Evolutionary conservation across 2,113 vertebrate genomes (phyloP).

Genomic region (Ailuropoda melanoleuca): DNA sequence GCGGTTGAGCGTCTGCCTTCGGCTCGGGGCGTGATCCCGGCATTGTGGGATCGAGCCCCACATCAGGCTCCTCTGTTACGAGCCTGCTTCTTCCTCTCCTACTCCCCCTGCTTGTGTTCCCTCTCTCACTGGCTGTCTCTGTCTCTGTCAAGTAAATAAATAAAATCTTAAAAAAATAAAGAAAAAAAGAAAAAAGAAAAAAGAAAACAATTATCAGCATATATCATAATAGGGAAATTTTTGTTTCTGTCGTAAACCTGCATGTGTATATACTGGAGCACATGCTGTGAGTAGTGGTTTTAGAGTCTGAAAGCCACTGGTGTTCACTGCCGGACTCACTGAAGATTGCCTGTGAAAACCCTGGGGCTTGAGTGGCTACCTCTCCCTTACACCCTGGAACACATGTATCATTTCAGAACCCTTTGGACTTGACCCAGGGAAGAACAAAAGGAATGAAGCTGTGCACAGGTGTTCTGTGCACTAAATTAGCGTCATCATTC

Average conservation of each 20-base stretch:
- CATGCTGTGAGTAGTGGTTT: not conserved
- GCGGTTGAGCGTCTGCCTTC: no score
- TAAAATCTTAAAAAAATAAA: no score
- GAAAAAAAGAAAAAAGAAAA: no score
- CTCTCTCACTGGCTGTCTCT: no score
- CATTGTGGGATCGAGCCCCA: no score
- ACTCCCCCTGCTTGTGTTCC: no score
- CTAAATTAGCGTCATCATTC: not conserved
- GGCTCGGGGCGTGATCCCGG: no score
- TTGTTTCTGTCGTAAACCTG: not conserved
- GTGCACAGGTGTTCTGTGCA: not conserved
- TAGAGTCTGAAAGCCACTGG: not conserved
- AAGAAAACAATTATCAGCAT: not conserved
- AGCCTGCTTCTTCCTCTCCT: no score
- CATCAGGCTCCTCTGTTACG: no score
- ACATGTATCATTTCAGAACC: not conserved
- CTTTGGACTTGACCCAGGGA: not conserved
- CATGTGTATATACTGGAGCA: not conserved
- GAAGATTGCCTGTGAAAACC: no score
- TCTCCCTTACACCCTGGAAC: not conserved
- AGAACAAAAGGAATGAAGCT: not conserved
- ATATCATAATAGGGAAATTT: not conserved
- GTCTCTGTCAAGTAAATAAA: no score
- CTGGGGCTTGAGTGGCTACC: not conserved
- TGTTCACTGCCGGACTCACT: not conserved